Conservation (phyloP, 2,797 vertebrate species). For the Pangasius djambal region DNA sequence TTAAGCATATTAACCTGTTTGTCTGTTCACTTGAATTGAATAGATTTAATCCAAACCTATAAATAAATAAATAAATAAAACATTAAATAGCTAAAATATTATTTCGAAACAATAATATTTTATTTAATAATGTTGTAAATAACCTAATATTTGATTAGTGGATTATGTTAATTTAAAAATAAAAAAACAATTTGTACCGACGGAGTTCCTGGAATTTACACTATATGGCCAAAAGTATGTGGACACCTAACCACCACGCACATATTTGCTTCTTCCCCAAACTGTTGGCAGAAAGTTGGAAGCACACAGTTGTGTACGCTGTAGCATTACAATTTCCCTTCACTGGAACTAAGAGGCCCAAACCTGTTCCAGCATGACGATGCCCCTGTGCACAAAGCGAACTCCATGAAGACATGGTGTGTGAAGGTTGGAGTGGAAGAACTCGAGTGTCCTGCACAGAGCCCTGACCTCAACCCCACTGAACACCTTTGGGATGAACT, state of each 20-base stretch:
- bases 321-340: too few species aligned
- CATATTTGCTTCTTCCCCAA: neutral
- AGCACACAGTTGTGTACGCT: neutral
- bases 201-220: neutral
- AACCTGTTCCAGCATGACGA: too few species aligned
- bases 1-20: neutral
- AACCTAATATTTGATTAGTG: neutral
- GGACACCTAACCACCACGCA: too few species aligned
- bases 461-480: too few species aligned
- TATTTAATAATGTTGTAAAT: neutral
- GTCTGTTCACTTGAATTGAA: neutral
- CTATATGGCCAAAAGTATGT: neutral
- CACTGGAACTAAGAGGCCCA: too few species aligned
- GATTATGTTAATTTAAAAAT: neutral
- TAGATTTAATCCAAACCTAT: neutral
- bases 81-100: neutral
- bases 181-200: neutral
- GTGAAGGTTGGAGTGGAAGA: too few species aligned
- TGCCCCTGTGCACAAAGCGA: too few species aligned
- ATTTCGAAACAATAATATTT: neutral
- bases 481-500: too few species aligned
- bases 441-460: too few species aligned
- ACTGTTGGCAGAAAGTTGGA: too few species aligned
- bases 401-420: too few species aligned
- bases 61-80: neutral